Evolutionary conservation across 2,888 invertebrate genomes (phyloP), one percentile per base, ranked within the genome.

Genomic region (Aspidiotus rigidus): DNA sequence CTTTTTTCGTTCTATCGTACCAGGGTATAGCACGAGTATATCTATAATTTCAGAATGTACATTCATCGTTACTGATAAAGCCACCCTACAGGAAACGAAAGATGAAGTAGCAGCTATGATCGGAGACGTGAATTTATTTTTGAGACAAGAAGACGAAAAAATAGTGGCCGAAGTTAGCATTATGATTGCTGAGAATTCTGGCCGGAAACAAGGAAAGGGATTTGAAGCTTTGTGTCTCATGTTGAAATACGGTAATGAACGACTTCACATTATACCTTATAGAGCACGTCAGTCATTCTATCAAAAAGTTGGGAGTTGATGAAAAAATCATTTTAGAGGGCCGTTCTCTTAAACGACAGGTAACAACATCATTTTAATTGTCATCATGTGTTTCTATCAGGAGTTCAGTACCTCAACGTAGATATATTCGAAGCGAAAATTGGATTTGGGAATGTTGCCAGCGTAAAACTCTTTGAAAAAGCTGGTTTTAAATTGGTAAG

Each of bases 71-170:
- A 49, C n/a, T 11, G 49, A 49, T 49, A 49, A 49, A 11, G 49
- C 10, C n/a, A 49, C 10, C 3, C 10, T 49, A n/a, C 49, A 49
- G 10, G 49, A 11, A n/a, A n/a, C 10, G 49, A 49, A n/a, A 49
- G 49, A 49, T 78, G 89, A 90, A 82, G 82, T 86, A 75, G 85
- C 81, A 64, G 82, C 91, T 1, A 93, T 97, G 90, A 86, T 96
- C 73, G 97, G 97, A 10, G 97, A 98, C 77, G 93, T 93, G 71
- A 97, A 97, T 80, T 82, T 96, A 70, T 97, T 94, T 78, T 80
- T 95, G 73, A 82, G 80, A 41, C n/a, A 2, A 7, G 42, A 16
- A 7, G 49, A 53, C 39, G 80, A 83, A 72, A 77, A 78, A 44
- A 80, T 83, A 49, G 77, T 72, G 13, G 83, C 80, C 41, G 96